Evolutionary conservation across 2,113 vertebrate genomes (phyloP).

Genomic region (Jacana jacana): DNA sequence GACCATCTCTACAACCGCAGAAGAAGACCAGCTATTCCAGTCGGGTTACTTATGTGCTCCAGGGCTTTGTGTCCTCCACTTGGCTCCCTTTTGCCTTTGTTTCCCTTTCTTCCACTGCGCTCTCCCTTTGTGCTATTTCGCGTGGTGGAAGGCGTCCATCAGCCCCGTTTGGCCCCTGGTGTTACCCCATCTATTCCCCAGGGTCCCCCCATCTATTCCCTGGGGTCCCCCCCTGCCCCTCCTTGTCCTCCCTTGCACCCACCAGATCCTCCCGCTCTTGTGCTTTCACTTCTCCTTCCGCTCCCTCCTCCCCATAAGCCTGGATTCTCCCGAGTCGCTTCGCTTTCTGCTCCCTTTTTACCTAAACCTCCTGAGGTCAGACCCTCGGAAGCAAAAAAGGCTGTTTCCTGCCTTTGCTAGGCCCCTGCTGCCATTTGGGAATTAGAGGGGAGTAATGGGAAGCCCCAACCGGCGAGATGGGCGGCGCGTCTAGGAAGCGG

Average conservation of each 20-base stretch:
- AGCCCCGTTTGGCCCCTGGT: neutral
- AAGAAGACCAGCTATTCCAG: neutral
- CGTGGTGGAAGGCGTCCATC: neutral
- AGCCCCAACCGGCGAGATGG: neutral
- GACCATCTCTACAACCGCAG: neutral
- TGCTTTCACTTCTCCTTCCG: neutral
- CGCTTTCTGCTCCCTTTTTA: neutral
- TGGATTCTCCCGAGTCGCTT: neutral
- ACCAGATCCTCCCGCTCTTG: neutral
- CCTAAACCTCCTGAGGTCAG: neutral
- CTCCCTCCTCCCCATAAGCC: neutral
- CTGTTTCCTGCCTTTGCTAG: neutral
- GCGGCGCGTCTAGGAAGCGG: neutral
- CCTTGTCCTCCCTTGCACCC: neutral
- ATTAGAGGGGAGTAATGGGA: neutral
- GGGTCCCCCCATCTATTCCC: too few species aligned
- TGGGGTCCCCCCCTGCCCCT: neutral
- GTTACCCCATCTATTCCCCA: neutral
- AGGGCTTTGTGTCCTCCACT: neutral
- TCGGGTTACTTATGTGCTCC: neutral
- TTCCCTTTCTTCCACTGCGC: neutral
- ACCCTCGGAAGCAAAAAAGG: neutral
- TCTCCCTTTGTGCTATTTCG: neutral
- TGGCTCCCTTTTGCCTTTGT: neutral
- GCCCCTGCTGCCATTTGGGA: neutral